Percentiles rank a stretch among this genome's conserved stretches.
phyloP scores from a whole-genome alignment of 2,797 vertebrate genomes.

The Myripristis jacobus region DNA sequence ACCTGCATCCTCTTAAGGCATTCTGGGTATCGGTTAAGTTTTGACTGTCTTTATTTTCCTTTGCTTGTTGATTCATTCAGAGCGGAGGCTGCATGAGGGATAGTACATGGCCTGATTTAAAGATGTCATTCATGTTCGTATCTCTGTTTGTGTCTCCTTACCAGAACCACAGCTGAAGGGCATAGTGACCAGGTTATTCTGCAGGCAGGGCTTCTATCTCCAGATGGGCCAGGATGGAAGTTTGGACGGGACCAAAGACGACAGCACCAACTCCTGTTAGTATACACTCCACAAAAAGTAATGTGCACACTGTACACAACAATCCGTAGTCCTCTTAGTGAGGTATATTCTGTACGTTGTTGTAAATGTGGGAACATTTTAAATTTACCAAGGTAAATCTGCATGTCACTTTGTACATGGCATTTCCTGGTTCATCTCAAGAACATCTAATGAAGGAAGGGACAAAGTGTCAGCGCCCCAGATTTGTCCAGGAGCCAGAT shows the following conservation, averaged over 20 bases:
- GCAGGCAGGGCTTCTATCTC: constrained; percentile 99
- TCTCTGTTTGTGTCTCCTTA: constrained; percentile 65
- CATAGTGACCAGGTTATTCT: constrained; percentile 99
- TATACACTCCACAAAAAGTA: background rate
- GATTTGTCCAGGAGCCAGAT: too few species aligned
- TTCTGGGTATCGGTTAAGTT: too few species aligned
- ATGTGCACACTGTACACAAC: constrained; percentile 4
- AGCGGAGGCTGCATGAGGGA: background rate
- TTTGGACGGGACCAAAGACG: constrained; percentile 99
- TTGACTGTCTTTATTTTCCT: background rate
- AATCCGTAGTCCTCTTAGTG: too few species aligned
- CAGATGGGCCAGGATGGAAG: constrained; percentile 99
- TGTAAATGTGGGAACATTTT: too few species aligned
- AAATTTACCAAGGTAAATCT: too few species aligned
- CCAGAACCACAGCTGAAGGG: constrained; percentile 99
- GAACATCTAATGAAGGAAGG: too few species aligned
- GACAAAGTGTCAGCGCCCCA: too few species aligned
- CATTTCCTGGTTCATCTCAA: too few species aligned
- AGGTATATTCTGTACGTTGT: too few species aligned
- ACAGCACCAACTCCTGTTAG: constrained; percentile 97
- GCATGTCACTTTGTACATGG: too few species aligned
- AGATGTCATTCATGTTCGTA: background rate
- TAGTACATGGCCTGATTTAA: background rate
- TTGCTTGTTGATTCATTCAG: too few species aligned
- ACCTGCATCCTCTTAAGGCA: too few species aligned